phyloP scores from a whole-genome alignment of 2,888 invertebrate species.

The Hirtodrosophila duncani region DNA sequence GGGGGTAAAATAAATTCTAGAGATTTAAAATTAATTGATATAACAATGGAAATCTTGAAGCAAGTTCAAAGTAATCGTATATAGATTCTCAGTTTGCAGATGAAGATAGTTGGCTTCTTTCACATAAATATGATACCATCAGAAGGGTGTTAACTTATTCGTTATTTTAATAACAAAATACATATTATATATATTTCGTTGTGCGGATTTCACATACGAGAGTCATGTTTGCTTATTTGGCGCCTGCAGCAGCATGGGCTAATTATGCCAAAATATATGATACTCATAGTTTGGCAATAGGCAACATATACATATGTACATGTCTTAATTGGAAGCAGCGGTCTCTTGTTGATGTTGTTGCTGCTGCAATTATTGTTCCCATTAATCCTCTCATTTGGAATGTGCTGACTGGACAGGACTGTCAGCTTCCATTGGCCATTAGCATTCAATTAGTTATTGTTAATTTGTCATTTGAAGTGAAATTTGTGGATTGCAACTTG shows the following conservation, averaged over 20 bases:
- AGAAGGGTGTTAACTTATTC: too few species aligned
- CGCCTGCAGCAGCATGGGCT: slow-evolving; percentile 38
- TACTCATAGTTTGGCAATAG: not conserved
- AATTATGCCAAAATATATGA: slow-evolving; percentile 50
- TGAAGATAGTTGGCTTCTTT: too few species aligned
- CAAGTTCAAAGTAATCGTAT: too few species aligned
- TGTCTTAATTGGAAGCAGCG: slow-evolving; percentile 35
- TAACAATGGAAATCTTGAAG: too few species aligned
- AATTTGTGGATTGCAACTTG: slow-evolving; percentile 1
- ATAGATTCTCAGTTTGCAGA: too few species aligned
- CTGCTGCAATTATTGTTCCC: slow-evolving; percentile 4
- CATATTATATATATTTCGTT: too few species aligned
- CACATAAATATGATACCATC: too few species aligned
- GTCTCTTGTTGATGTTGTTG: slow-evolving; percentile 9
- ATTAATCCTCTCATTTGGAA: slow-evolving; percentile 24
- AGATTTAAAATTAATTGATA: too few species aligned
- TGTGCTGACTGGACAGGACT: not conserved
- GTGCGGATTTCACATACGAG: too few species aligned
- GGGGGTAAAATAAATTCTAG: too few species aligned
- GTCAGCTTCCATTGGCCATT: slow-evolving; percentile 49
- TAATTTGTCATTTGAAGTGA: slow-evolving; percentile 52
- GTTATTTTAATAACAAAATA: too few species aligned
- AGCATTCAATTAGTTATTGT: slow-evolving; percentile 64
- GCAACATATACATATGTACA: slow-evolving; percentile 2
- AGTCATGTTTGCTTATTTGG: slow-evolving; percentile 29